Conservation (phyloP, 2,797 vertebrate genomes). For the Selene dorsalis region DNA sequence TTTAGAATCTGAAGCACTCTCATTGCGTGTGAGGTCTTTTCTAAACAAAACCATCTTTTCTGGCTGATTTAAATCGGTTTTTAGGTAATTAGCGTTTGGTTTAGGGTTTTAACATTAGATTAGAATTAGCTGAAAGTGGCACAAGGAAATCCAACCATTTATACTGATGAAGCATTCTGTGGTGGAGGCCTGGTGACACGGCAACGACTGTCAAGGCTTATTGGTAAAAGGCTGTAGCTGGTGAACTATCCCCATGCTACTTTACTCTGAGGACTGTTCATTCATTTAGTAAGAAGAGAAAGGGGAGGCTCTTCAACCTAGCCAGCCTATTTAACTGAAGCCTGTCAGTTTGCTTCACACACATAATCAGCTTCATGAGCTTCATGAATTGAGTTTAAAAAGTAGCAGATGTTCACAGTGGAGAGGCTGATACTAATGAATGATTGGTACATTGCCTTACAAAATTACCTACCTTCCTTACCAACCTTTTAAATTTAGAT, state of each 20-base stretch:
- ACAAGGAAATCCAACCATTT: neutral
- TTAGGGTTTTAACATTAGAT: conserved; percentile 11
- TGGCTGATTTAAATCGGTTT: neutral
- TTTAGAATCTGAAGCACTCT: neutral
- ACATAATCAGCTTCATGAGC: no score
- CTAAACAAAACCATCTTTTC: conserved; percentile 5
- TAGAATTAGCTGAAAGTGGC: neutral
- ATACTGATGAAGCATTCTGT: neutral
- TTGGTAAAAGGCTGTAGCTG: neutral
- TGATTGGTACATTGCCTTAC: neutral
- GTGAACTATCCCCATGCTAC: neutral
- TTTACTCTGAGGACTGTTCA: neutral
- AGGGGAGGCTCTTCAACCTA: neutral
- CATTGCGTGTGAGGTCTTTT: neutral
- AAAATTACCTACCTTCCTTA: neutral
- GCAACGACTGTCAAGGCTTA: neutral
- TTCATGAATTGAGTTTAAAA: neutral
- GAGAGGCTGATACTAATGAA: neutral
- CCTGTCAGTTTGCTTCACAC: no score
- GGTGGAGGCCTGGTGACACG: neutral
- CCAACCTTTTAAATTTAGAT: neutral
- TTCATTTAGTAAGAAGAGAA: neutral
- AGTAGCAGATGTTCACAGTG: neutral
- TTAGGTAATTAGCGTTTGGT: neutral
- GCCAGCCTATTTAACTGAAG: no score